phyloP scores from a whole-genome alignment of 2,113 vertebrate genomes.

The Daubentonia madagascariensis region DNA sequence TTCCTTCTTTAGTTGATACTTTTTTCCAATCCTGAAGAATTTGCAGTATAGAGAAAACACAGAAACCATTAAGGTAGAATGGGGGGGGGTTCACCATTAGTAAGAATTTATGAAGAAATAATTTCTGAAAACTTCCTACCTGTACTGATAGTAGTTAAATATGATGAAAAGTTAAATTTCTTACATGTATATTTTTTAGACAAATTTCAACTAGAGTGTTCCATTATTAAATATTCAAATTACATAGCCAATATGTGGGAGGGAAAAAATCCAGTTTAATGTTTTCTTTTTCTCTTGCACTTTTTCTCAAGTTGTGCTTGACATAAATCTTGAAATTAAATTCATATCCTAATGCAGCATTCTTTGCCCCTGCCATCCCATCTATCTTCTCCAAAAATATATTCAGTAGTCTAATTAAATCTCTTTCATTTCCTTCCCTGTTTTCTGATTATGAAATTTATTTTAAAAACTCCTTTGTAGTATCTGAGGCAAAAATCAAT shows the following conservation, averaged over 20 bases:
- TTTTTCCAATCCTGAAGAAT: not conserved
- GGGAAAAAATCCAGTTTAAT: not conserved
- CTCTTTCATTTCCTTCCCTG: not conserved
- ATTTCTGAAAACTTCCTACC: constrained; percentile 10
- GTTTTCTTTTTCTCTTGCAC: not conserved
- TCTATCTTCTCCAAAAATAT: not conserved
- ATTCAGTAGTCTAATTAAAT: not conserved
- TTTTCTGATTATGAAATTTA: constrained; percentile 39
- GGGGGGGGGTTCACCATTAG: not conserved
- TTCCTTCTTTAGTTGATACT: not conserved
- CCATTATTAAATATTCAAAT: not conserved
- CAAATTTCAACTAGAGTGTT: not conserved
- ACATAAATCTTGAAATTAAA: not conserved
- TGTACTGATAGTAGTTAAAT: not conserved
- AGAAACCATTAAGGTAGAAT: not conserved
- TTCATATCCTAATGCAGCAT: not conserved
- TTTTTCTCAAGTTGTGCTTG: not conserved
- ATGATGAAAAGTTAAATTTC: not conserved
- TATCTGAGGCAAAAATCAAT: not conserved
- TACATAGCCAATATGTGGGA: not conserved
- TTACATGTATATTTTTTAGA: not conserved
- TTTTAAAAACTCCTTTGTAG: not conserved
- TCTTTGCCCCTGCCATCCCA: not conserved
- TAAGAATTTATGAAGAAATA: constrained; percentile 2
- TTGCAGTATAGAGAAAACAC: not conserved